phyloP scores from a whole-genome alignment of 2,797 vertebrate genomes.

The Eurystomus glaucurus region DNA sequence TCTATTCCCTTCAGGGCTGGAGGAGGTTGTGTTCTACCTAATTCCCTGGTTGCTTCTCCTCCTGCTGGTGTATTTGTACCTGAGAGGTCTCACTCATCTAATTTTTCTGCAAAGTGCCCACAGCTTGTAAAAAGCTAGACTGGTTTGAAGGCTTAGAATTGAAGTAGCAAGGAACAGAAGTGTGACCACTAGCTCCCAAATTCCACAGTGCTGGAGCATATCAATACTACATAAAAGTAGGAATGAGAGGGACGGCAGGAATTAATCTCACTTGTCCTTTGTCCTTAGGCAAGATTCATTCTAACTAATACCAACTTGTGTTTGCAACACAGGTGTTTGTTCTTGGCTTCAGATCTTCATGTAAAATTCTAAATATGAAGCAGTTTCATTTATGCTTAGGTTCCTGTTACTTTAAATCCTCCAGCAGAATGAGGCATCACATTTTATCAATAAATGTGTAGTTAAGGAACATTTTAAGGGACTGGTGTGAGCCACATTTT shows the following conservation, averaged over 20 bases:
- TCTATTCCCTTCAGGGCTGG: not conserved
- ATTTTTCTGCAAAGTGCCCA: not conserved
- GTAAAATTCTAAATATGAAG: not conserved
- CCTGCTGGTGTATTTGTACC: not conserved
- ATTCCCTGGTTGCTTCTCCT: not conserved
- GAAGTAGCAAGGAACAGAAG: not conserved
- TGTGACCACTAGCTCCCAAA: not conserved
- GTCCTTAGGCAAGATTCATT: not conserved
- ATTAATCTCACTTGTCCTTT: not conserved
- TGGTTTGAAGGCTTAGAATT: constrained; percentile 5
- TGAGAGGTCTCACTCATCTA: not conserved
- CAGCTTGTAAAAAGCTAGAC: not conserved
- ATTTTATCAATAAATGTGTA: not conserved
- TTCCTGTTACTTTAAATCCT: not conserved
- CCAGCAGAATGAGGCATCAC: not conserved
- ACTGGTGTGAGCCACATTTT: not conserved
- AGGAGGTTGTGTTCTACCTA: not conserved
- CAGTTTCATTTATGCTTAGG: not conserved
- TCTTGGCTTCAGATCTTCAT: not conserved
- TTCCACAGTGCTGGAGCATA: not conserved
- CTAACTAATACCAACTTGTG: not conserved
- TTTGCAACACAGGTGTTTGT: not conserved
- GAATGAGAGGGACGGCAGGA: not conserved
- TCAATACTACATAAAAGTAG: not conserved
- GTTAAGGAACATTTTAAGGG: not conserved